Evolutionary conservation across 2,797 vertebrate species (phyloP).

Genomic region (Martes flavigula): DNA sequence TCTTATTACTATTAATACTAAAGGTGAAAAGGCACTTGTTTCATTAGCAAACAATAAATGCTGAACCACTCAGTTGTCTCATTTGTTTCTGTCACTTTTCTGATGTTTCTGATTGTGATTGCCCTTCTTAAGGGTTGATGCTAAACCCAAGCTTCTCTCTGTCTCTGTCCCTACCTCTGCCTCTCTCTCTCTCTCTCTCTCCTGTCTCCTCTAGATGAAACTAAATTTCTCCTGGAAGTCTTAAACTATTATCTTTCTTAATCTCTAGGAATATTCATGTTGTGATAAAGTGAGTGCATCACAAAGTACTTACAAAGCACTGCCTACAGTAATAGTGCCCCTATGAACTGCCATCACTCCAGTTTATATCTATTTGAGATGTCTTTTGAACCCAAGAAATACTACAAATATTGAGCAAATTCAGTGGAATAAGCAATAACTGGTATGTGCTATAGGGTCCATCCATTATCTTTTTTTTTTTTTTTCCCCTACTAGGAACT

Average conservation of each 20-base stretch:
- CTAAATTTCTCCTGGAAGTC: not conserved
- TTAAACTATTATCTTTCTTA: not conserved
- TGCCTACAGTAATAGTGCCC: not conserved
- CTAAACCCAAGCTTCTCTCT: not conserved
- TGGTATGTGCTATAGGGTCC: not conserved
- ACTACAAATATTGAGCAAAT: not conserved
- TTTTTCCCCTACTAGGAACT: not conserved
- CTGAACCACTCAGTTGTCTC: slow-evolving; percentile 42
- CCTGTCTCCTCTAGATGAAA: not conserved
- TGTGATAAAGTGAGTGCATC: not conserved
- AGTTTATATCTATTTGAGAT: not conserved
- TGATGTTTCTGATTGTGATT: slow-evolving; percentile 32
- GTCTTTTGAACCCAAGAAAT: not conserved
- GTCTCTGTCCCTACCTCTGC: not conserved
- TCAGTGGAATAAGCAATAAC: not conserved
- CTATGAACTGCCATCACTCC: not conserved
- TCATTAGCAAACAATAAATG: slow-evolving; percentile 54
- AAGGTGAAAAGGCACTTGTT: slow-evolving; percentile 57
- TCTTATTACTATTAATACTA: slow-evolving; percentile 20
- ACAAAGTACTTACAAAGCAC: not conserved
- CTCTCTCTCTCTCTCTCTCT: no score
- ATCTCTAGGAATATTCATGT: not conserved
- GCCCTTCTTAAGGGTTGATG: slow-evolving; percentile 14
- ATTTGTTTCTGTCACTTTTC: not conserved
- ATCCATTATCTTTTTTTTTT: not conserved